Evolutionary conservation across 2,113 vertebrate species (phyloP).

Genomic region (Pelobates fuscus): DNA sequence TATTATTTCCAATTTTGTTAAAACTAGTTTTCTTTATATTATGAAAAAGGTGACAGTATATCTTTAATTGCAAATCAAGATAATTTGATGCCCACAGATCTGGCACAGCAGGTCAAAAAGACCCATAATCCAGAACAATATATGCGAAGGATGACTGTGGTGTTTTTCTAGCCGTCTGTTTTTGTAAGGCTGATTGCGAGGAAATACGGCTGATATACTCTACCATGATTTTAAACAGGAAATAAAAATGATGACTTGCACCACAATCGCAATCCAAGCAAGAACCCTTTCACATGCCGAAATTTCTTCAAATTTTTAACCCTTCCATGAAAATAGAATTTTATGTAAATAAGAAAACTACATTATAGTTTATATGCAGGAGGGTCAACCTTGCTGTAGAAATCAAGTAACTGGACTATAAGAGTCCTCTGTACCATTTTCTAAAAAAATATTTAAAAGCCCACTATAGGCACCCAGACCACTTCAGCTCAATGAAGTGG

Average conservation of each 20-base stretch:
- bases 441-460: too few relatives aligned
- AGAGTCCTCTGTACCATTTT: too few relatives aligned
- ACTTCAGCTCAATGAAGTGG: too few relatives aligned
- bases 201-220: neutral
- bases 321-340: neutral
- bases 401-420: too few relatives aligned
- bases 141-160: neutral
- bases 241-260: constrained; percentile 25
- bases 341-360: too few relatives aligned
- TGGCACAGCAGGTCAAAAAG: neutral
- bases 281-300: constrained; percentile 5
- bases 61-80: too few relatives aligned
- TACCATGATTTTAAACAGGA: constrained; percentile 14
- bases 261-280: neutral
- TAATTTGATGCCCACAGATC: neutral
- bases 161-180: neutral
- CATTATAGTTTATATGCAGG: too few relatives aligned
- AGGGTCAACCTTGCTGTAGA: too few relatives aligned
- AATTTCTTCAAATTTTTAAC: constrained; percentile 8
- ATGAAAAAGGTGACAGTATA: too few relatives aligned
- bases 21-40: too few relatives aligned
- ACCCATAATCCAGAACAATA: neutral
- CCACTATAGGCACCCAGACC: too few relatives aligned
- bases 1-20: too few relatives aligned
- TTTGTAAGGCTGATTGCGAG: neutral